phyloP scores from a whole-genome alignment of 2,888 invertebrate species.

The Pammene aurita region DNA sequence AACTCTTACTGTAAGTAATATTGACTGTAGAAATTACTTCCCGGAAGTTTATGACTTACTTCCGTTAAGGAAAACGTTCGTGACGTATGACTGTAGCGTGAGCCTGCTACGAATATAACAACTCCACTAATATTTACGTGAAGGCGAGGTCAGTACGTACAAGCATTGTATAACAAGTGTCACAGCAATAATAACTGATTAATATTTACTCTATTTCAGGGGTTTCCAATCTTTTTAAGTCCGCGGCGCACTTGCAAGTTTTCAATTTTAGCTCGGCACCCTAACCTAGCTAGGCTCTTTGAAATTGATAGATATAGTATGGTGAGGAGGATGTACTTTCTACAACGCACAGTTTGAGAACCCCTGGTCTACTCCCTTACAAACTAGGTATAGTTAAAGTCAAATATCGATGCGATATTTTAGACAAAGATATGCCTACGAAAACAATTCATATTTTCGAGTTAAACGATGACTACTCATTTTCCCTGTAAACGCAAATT shows the following conservation, averaged over 20 bases:
- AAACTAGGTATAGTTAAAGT: too few relatives aligned
- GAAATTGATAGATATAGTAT: too few relatives aligned
- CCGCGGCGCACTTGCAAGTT: too few relatives aligned
- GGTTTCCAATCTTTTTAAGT: not conserved
- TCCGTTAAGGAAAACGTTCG: slow-evolving; percentile 37
- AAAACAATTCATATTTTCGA: too few relatives aligned
- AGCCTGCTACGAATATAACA: slow-evolving; percentile 17
- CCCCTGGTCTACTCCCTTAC: too few relatives aligned
- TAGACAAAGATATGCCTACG: not conserved
- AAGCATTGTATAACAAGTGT: slow-evolving; percentile 18
- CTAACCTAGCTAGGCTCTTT: too few relatives aligned
- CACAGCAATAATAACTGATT: not conserved
- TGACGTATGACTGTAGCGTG: slow-evolving; percentile 34
- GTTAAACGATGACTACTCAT: too few relatives aligned
- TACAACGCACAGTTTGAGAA: too few relatives aligned
- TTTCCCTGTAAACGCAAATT: too few relatives aligned
- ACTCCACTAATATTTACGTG: slow-evolving; percentile 28
- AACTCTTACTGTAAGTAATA: slow-evolving; percentile 26
- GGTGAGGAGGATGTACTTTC: too few relatives aligned
- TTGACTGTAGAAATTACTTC: slow-evolving; percentile 27
- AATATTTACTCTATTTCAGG: not conserved
- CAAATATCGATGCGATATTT: not conserved
- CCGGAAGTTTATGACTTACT: slow-evolving; percentile 30
- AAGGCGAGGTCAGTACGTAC: slow-evolving; percentile 29
- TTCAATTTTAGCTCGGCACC: too few relatives aligned